Evolutionary conservation across 2,113 vertebrate species (phyloP), one percentile per base, ranked within the genome.

Genomic region (Electrona antarctica): DNA sequence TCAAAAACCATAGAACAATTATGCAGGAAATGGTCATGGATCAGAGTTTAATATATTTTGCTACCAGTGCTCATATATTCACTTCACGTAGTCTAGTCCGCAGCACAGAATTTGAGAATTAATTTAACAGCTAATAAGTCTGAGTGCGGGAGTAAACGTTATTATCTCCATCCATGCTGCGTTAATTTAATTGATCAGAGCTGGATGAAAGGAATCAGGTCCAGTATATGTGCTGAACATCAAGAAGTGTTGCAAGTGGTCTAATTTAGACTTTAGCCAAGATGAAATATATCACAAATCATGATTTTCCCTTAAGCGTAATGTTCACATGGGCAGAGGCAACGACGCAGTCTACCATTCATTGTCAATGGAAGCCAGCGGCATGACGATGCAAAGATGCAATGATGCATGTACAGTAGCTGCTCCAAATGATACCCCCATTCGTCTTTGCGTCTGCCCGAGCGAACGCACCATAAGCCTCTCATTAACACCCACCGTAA

Each of bases 81-180:
- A 9, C 10, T 28, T 11, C 21, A 33, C 28, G 15, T 29, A 29
- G n/a, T 8, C 15, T 14, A 57, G 6, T 57, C 55, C 14, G 14
- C 57, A 59, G 57, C 28, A 10, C 21, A 59, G 15, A 29, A 58
- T 58, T 58, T 28, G 3, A 33, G 21, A 29, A 29, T 58, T 28
- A 28, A 29, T 58, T 59, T 33, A 9, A 7, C 57, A 59, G 11
- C 57, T 59, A 59, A 59, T 33, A 59, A 33, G 57, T 14, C 57
- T 59, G 28, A 59, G 57, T 59, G 62, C 55, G 50, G 48, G 29
- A 69, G 55, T 6, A 73, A 71, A 75, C 61, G 29, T 4, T 59
- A 41, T 49, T n/a, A 52, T 9, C 3, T 64, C 60, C 59, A 64
- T 45, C 71, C 14, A 29, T 61, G 10, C 6, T 69, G 3, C 1